Conservation (phyloP, 2,888 invertebrate genomes). For the Eristalis pertinax region DNA sequence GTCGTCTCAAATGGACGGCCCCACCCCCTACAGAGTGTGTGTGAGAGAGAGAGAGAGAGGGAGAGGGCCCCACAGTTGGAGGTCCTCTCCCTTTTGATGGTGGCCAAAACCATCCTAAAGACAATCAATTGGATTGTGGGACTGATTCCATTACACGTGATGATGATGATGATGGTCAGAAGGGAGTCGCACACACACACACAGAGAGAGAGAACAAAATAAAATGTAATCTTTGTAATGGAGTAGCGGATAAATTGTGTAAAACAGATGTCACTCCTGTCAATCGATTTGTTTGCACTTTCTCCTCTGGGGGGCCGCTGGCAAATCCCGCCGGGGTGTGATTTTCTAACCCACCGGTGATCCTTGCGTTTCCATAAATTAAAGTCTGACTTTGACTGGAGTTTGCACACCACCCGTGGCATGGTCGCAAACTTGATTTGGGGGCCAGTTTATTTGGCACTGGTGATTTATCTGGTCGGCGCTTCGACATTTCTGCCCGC, state of each 20-base stretch:
- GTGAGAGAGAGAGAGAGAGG: neutral
- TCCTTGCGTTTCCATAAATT: constrained; percentile 43
- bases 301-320: neutral
- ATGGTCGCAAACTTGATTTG: constrained; percentile 48
- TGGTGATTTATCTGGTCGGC: constrained; percentile 61
- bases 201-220: constrained; percentile 3
- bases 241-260: constrained; percentile 65
- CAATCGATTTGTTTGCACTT: constrained; percentile 63
- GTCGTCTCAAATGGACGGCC: no score
- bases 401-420: constrained; percentile 27
- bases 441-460: constrained; percentile 52
- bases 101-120: constrained; percentile 42
- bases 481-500: constrained; percentile 46
- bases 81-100: neutral
- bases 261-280: constrained; percentile 67
- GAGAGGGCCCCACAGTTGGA: constrained; percentile 1
- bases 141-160: constrained; percentile 43
- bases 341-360: constrained; percentile 26
- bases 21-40: no score
- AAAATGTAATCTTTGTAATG: constrained; percentile 67
- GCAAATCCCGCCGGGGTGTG: neutral
- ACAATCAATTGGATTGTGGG: constrained; percentile 65
- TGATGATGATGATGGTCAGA: constrained; percentile 22
- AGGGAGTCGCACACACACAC: constrained; percentile 1
- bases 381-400: constrained; percentile 6